Evolutionary conservation across 1,140 invertebrate genomes (phyloP).

Genomic region (Armadillidium nasatum): DNA sequence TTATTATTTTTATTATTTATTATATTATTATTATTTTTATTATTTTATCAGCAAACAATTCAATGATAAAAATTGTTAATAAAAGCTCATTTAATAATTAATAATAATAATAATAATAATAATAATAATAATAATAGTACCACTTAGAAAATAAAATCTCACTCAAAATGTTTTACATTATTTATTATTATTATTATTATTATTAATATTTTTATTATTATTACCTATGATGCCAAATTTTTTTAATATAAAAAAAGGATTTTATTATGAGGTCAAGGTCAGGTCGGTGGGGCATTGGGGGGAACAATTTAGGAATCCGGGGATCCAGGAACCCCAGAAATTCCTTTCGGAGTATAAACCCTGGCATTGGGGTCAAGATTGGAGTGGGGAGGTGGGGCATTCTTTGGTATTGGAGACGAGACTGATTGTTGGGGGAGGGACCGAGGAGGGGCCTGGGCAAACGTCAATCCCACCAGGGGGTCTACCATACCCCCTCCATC

Average conservation of each 20-base stretch:
- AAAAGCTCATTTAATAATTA: too few relatives aligned
- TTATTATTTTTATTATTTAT: too few relatives aligned
- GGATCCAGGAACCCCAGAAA: slow-evolving; percentile 40
- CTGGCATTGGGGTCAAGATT: slow-evolving; percentile 85
- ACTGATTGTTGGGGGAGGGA: slow-evolving; percentile 42
- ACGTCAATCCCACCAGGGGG: slow-evolving; percentile 27
- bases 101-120: too few relatives aligned
- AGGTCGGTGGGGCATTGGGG: not conserved
- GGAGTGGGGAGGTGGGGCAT: slow-evolving; percentile 53
- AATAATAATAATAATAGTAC: too few relatives aligned
- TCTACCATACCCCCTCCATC: not conserved
- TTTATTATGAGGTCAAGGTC: not conserved
- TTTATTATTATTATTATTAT: too few relatives aligned
- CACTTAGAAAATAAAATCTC: too few relatives aligned
- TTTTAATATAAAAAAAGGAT: not conserved
- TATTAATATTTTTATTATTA: not conserved
- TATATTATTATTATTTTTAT: too few relatives aligned
- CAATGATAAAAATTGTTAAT: too few relatives aligned
- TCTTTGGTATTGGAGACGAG: slow-evolving; percentile 34
- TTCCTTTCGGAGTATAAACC: slow-evolving; percentile 76
- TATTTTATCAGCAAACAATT: too few relatives aligned
- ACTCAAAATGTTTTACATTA: too few relatives aligned
- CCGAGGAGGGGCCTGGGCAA: slow-evolving; percentile 30
- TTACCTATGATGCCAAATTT: not conserved
- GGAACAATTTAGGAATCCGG: not conserved